Evolutionary conservation across 2,113 vertebrate species (phyloP), one percentile per base, ranked within the genome.

Genomic region (Desmodus rotundus): DNA sequence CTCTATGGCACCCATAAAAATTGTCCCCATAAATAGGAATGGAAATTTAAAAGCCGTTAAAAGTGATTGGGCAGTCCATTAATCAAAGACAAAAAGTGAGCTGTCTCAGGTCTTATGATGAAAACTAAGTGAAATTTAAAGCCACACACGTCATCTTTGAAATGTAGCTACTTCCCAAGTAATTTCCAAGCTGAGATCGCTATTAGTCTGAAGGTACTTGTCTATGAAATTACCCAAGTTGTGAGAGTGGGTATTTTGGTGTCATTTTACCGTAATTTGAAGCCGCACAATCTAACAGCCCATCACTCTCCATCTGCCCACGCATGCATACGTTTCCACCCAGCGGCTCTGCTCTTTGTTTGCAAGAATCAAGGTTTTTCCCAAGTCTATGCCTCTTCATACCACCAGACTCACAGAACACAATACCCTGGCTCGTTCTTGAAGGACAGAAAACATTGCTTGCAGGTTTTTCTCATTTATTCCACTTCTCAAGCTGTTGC

Each of bases 221-320:
- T 61, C 58, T 12, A 9, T 10, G 58, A 28, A 61, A 28, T 61
- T 12, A 13, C 58, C 61, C 61, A 6, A 1, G 61, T 14, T 2
- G 13, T 5, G 3, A 33, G 61, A 15, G 28, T 2, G 2, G 0
- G 28, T 2, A n/a, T n/a, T n/a, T n/a, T n/a, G 61, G 61, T 14
- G 13, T 33, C 24, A 4, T 11, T 28, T 11, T 12, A 61, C 58
- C 26, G 24, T 61, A 3, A 26, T 26, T 1, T 7, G 31, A 33
- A 65, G 61, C 61, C 31, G 7, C 61, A 33, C 24, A 61, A 28
- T 26, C 56, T 11, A 0, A 11, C 56, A 10, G 22, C 20, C 20
- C 56, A 1, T 22, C 20, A 6, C 54, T 7, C 19, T 22, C 22
- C 56, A 9, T 58, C 56, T 10, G 3, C 56, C 56, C 56, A 9